A percentile compares a stretch with the other conserved stretches of the same genome.
Evolutionary conservation across 2,113 vertebrate species (phyloP).

Genomic region (Pipa parva): DNA sequence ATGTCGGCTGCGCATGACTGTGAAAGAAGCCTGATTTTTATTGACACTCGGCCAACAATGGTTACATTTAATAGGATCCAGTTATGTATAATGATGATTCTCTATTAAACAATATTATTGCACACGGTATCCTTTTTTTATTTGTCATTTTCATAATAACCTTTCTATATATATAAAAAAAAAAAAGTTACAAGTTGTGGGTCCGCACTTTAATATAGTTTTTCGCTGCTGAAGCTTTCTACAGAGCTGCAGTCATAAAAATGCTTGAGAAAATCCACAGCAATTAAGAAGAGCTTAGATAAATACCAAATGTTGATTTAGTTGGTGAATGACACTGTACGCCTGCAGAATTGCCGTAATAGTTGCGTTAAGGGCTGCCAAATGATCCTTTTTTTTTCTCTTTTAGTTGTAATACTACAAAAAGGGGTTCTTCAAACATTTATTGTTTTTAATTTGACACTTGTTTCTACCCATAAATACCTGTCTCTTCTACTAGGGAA

Average conservation of each 20-base stretch:
- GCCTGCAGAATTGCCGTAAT: slow-evolving; percentile 7
- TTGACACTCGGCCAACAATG: too few species aligned
- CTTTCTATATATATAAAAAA: too few species aligned
- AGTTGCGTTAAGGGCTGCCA: slow-evolving; percentile 23
- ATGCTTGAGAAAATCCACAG: slow-evolving; percentile 37
- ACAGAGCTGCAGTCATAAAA: slow-evolving; percentile 30
- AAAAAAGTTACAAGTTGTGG: not conserved
- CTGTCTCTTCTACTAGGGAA: not conserved
- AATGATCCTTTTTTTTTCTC: slow-evolving; percentile 22
- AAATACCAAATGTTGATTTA: slow-evolving; percentile 42
- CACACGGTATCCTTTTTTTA: not conserved
- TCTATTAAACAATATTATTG: too few species aligned
- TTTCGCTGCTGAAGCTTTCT: slow-evolving; percentile 19
- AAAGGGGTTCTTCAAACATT: slow-evolving; percentile 30
- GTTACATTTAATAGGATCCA: too few species aligned
- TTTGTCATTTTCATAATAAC: slow-evolving; percentile 5
- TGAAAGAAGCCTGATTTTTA: too few species aligned
- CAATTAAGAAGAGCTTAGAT: slow-evolving; percentile 40
- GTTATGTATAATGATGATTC: too few species aligned
- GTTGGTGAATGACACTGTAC: slow-evolving; percentile 31
- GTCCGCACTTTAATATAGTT: slow-evolving; percentile 16
- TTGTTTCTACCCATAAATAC: slow-evolving; percentile 24
- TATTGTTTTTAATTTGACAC: slow-evolving; percentile 34
- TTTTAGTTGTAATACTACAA: slow-evolving; percentile 5
- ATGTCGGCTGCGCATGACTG: too few species aligned